phyloP scores from a whole-genome alignment of 2,888 invertebrate genomes.

The Drosophila vallismaia region DNA sequence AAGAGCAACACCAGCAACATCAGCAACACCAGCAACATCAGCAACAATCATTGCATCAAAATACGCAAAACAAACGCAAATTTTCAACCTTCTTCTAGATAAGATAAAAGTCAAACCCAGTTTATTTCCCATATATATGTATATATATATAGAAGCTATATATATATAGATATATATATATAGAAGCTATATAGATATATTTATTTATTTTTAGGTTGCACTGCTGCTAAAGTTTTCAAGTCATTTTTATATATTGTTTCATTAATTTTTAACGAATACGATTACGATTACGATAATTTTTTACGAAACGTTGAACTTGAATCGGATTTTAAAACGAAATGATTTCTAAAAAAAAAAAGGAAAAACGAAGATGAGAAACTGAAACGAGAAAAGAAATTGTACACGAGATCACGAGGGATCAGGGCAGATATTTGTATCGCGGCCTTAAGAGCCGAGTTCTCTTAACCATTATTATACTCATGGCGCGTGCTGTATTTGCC shows the following conservation, averaged over 20 bases:
- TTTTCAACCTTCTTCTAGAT: slow-evolving; percentile 46
- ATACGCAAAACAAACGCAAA: slow-evolving; percentile 46
- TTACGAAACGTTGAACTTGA: slow-evolving; percentile 4
- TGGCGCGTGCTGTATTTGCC: slow-evolving; percentile 14
- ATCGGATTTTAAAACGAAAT: slow-evolving; percentile 1
- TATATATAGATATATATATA: background rate
- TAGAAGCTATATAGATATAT: slow-evolving; percentile 5
- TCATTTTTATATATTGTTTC: slow-evolving; percentile 2
- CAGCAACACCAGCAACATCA: slow-evolving; percentile 74
- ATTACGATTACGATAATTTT: slow-evolving; percentile 11
- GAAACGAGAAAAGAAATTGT: background rate
- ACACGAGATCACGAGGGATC: background rate
- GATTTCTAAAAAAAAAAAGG: slow-evolving; percentile 25
- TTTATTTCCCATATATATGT: slow-evolving; percentile 17
- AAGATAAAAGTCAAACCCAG: slow-evolving; percentile 31
- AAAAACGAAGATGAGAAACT: slow-evolving; percentile 5
- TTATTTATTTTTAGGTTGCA: background rate
- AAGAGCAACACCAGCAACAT: slow-evolving; percentile 40
- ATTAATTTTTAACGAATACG: slow-evolving; percentile 32
- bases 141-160: background rate
- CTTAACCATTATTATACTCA: background rate
- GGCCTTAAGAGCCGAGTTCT: background rate
- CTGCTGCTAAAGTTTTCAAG: background rate
- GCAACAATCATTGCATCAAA: slow-evolving; percentile 9
- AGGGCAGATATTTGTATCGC: background rate